Base-by-base conservation (phyloP, 2,113 vertebrate species). In the Sturnus vulgaris region DNA sequence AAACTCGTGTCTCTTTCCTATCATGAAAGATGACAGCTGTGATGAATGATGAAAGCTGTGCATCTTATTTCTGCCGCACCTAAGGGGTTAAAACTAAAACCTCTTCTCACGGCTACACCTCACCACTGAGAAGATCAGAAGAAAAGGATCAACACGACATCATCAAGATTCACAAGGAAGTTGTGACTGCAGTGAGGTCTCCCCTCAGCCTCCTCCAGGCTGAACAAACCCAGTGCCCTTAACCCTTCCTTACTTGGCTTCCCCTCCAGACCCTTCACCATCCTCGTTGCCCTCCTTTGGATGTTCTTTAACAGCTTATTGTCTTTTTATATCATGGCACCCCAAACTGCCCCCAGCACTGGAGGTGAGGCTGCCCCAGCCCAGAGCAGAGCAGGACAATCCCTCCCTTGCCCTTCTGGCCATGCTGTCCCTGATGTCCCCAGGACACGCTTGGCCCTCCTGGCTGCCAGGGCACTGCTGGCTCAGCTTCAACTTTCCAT, bases 231-330 rank as follows among this genome's bases (percentile, higher is more conserved):
- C 2, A 60, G 37, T 0, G 21, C 0, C 37, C 33, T 60, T 55
- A 69, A 39, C 18, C 3, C 0, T 18, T 60, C 33, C 55, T 37
- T 27, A 86, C 18, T 35, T 0, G 0, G 12, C 24, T 19, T n/a
- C 8, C 0, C 35, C 24, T 75, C 35, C 1, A 77, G 18, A 0
- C 2, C 16, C 22, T 52, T 69, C 27, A 4, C 11, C 37, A 27
- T 22, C 14, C 0, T 44, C 0, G 0, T 2, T 37, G 44, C 11
- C 27, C 33, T 68, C 37, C 53, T 68, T 15, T 52, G 22, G 27
- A 44, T 0, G 0, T 3, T 37, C 27, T 27, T 0, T 37, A 60
- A 12, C 1, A 52, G 5, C 0, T 39, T 2, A 1, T 28, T 39
- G 3, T 15, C 9, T 13, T 60, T 77, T 39, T 11, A 1, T 6